Evolutionary conservation across 1,140 invertebrate species (phyloP).

Genomic region (Phenacoccus solenopsis): DNA sequence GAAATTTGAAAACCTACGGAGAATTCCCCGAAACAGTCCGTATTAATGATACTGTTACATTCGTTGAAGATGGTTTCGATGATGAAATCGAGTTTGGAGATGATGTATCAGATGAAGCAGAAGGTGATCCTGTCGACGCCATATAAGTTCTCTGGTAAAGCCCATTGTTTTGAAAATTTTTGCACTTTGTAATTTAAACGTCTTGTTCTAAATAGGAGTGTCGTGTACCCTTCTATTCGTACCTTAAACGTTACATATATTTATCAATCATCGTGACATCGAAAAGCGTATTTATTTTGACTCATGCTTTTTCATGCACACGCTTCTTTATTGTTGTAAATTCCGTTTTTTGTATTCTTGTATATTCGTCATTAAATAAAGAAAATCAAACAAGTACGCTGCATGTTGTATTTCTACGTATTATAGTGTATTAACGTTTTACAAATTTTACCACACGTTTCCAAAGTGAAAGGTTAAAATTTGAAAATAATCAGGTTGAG

Average conservation of each 20-base stretch:
- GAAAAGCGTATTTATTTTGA: too few relatives aligned
- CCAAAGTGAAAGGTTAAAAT: neutral
- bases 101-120: constrained; percentile 77
- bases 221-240: too few relatives aligned
- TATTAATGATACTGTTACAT: constrained; percentile 87
- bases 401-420: neutral
- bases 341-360: neutral
- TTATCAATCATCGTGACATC: too few relatives aligned
- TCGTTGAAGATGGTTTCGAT: constrained; percentile 85
- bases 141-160: constrained; percentile 8
- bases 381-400: neutral
- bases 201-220: too few relatives aligned
- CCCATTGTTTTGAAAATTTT: neutral
- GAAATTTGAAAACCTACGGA: constrained; percentile 97
- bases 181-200: neutral
- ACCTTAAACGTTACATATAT: too few relatives aligned
- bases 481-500: neutral
- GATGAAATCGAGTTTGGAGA: constrained; percentile 92
- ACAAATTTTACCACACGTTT: neutral
- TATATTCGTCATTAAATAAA: neutral
- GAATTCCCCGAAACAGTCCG: constrained; percentile 96
- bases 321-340: neutral
- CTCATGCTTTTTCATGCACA: neutral
- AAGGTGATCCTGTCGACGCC: constrained; percentile 60
- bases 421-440: neutral